These are phyloP conservation scores for Neodiprion lecontei DNA, from an alignment of 1,140 invertebrate genomes.

Conservation along the genomic window DNA sequence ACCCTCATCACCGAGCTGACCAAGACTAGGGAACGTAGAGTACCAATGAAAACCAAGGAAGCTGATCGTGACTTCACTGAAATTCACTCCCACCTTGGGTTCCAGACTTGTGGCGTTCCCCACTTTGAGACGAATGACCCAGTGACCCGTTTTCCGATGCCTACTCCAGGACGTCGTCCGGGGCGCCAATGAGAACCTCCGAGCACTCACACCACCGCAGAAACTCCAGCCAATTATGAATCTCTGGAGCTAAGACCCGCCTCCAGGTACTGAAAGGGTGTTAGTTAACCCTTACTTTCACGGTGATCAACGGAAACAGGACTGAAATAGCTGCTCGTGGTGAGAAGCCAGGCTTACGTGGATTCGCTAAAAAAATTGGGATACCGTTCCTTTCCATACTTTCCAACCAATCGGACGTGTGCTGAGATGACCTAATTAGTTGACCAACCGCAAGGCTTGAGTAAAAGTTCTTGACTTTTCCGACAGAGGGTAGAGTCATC, in stretches of 20 bases:
- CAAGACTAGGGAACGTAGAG: too few relatives aligned
- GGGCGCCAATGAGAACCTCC: not conserved
- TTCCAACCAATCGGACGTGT: not conserved
- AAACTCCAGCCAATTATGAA: not conserved
- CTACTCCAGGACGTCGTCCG: not conserved
- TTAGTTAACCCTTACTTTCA: not conserved
- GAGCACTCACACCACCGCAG: not conserved
- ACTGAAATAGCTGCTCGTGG: too few relatives aligned
- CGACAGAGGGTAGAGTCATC: not conserved
- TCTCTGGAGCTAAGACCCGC: not conserved
- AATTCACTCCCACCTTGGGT: not conserved
- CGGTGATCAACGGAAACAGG: not conserved
- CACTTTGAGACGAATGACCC: not conserved
- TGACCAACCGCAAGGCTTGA: not conserved
- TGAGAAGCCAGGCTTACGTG: not conserved
- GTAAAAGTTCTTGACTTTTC: not conserved
- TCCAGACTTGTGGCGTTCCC: not conserved
- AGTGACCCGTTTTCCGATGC: not conserved
- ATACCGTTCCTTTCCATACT: not conserved
- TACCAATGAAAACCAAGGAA: not conserved
- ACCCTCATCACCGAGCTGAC: constrained; percentile 40
- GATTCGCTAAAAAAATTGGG: not conserved
- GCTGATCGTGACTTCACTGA: not conserved
- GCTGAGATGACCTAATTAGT: not conserved
- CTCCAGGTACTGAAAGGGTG: not conserved